phyloP scores from a whole-genome alignment of 35 echinoderm and acorn worm genomes.

The Ophioderma brevispina region DNA sequence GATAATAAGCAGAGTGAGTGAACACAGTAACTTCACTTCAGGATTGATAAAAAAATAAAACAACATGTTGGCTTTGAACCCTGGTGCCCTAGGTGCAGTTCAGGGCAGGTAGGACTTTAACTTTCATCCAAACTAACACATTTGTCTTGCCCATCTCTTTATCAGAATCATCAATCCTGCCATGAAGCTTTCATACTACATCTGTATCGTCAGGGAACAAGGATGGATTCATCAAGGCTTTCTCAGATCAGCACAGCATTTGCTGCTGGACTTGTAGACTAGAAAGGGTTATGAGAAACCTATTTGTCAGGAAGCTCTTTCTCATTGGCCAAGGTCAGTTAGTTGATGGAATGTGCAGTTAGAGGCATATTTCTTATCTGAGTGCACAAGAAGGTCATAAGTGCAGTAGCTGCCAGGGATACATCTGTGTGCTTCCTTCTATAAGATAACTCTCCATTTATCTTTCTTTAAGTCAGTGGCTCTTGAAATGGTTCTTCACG shows the following conservation, averaged over 20 bases:
- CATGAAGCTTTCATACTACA: conserved; percentile 94
- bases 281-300: conserved; percentile 90
- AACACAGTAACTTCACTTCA: too few species aligned
- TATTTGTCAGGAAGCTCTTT: conserved; percentile 93
- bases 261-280: conserved; percentile 82
- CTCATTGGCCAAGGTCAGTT: conserved; percentile 86
- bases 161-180: conserved; percentile 88
- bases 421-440: too few species aligned
- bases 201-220: conserved; percentile 94
- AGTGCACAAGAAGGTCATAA: too few species aligned
- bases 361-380: too few species aligned
- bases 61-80: background rate
- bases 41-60: background rate
- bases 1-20: too few species aligned
- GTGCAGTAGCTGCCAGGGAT: too few species aligned
- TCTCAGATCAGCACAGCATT: conserved; percentile 90
- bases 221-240: conserved; percentile 96
- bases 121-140: too few species aligned
- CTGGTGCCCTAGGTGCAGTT: background rate
- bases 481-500: too few species aligned
- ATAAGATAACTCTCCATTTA: too few species aligned
- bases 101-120: background rate
- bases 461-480: too few species aligned
- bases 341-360: too few species aligned
- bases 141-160: too few species aligned